phyloP scores from a whole-genome alignment of 2,888 invertebrate species.

The Dryobotodes eremita region DNA sequence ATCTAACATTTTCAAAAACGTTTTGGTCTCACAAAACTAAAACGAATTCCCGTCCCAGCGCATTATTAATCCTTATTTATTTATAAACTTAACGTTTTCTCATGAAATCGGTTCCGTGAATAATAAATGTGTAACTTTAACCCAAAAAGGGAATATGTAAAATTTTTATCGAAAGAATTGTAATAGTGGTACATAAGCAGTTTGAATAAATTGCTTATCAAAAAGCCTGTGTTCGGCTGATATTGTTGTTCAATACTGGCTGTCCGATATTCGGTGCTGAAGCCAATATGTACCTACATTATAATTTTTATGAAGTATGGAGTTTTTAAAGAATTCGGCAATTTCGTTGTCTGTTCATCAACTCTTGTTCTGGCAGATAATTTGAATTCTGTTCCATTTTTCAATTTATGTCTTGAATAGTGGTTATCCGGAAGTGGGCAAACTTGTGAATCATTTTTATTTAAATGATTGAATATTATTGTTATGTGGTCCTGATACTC shows the following conservation, averaged over 20 bases:
- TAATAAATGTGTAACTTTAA: constrained; percentile 45
- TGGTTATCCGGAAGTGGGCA: background rate
- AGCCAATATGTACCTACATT: constrained; percentile 7
- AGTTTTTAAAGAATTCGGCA: background rate
- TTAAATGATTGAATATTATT: background rate
- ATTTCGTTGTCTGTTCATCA: background rate
- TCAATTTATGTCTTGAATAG: background rate
- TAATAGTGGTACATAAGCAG: constrained; percentile 44
- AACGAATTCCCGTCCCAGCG: constrained; percentile 5
- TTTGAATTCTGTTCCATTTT: background rate
- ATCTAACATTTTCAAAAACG: constrained; percentile 12
- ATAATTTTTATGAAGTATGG: background rate
- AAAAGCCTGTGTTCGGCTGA: constrained; percentile 42
- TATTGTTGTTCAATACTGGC: constrained; percentile 34
- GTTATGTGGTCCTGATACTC: background rate
- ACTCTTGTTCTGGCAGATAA: background rate
- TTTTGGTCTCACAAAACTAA: constrained; percentile 15
- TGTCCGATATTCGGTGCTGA: constrained; percentile 26
- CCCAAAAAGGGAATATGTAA: constrained; percentile 41
- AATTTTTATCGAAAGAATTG: constrained; percentile 52
- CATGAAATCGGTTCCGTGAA: constrained; percentile 39
- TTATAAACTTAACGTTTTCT: constrained; percentile 29
- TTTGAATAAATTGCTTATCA: constrained; percentile 62
- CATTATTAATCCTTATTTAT: constrained; percentile 39
- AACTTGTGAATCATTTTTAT: background rate